phyloP scores from a whole-genome alignment of 1,140 invertebrate genomes.

The Bombus waltoni region DNA sequence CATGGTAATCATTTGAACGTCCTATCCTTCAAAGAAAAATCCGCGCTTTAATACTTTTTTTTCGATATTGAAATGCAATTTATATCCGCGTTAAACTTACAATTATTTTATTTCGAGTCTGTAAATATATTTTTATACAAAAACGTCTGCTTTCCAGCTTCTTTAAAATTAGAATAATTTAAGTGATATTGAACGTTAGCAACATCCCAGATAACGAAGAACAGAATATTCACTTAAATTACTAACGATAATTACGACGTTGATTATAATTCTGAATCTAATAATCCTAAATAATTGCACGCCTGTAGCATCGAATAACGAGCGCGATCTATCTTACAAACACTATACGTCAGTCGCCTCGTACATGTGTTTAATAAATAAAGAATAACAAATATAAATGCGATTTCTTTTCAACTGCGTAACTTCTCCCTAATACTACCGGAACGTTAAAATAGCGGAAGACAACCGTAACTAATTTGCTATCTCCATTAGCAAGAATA shows the following conservation, averaged over 20 bases:
- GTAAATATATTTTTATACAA: not conserved
- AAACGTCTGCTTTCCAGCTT: too few relatives aligned
- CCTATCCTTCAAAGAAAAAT: not conserved
- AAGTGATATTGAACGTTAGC: not conserved
- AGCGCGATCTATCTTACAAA: not conserved
- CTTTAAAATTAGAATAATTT: not conserved
- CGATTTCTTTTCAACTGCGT: not conserved
- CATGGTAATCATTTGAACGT: not conserved
- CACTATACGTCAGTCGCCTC: too few relatives aligned
- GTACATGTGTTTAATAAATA: too few relatives aligned
- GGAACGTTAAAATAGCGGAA: not conserved
- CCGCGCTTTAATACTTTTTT: not conserved
- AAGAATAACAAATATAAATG: not conserved
- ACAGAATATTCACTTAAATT: not conserved
- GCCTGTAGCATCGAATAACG: not conserved
- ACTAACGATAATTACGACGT: not conserved
- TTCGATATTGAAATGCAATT: not conserved
- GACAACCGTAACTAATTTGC: not conserved
- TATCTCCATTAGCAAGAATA: not conserved
- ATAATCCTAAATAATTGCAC: not conserved
- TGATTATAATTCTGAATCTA: not conserved
- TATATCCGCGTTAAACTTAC: not conserved
- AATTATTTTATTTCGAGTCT: not conserved
- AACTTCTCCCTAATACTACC: not conserved
- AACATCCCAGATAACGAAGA: not conserved